Evolutionary conservation across 2,797 vertebrate species (phyloP).

Genomic region (Lacerta agilis): DNA sequence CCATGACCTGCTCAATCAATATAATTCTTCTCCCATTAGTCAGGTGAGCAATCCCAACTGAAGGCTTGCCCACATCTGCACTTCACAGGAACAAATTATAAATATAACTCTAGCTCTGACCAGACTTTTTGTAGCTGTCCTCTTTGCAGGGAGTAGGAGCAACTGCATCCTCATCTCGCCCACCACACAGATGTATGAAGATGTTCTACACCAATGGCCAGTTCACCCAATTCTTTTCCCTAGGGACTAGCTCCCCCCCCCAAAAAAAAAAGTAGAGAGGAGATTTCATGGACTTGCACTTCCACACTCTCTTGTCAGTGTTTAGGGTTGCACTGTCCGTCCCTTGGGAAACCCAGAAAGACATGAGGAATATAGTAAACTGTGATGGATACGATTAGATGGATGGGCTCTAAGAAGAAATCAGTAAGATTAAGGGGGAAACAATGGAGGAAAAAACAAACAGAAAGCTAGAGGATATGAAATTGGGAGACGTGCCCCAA

Average conservation of each 20-base stretch:
- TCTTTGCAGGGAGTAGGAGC: background rate
- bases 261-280: background rate
- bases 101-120: background rate
- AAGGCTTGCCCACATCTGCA: background rate
- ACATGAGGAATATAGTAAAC: background rate
- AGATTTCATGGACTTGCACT: background rate
- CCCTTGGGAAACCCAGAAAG: background rate
- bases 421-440: background rate
- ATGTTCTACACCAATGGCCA: background rate
- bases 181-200: background rate
- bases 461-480: background rate
- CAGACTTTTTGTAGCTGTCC: background rate
- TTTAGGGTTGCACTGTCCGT: background rate
- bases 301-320: background rate
- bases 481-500: background rate
- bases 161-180: background rate
- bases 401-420: background rate
- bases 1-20: background rate
- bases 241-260: background rate
- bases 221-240: background rate
- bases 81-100: background rate
- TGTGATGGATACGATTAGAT: background rate
- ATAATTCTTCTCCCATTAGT: slow-evolving; percentile 24
- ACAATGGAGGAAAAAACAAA: background rate
- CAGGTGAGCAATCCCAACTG: background rate